Conservation (phyloP, 2,797 vertebrate genomes). For the Sciaenops ocellatus region DNA sequence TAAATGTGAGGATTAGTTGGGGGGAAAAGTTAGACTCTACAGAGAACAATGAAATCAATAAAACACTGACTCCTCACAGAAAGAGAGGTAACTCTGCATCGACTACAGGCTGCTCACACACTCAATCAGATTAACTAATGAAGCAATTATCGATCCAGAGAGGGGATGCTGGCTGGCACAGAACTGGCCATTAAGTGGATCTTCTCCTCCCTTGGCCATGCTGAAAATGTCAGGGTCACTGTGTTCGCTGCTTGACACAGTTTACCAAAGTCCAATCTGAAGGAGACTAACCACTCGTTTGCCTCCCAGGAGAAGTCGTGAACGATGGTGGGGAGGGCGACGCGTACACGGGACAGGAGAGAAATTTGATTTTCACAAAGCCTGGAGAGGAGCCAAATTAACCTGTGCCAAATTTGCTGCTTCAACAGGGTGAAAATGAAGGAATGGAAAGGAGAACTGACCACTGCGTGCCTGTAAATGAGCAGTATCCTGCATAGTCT, state of each 20-base stretch:
- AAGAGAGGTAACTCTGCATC: constrained; percentile 77
- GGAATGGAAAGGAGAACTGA: constrained; percentile 46
- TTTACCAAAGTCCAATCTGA: constrained; percentile 68
- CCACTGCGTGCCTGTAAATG: constrained; percentile 35
- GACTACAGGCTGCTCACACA: constrained; percentile 77
- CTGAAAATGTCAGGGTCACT: constrained; percentile 82
- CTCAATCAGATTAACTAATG: constrained; percentile 87
- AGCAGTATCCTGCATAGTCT: constrained; percentile 33
- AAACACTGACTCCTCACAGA: constrained; percentile 75
- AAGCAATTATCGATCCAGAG: constrained; percentile 83
- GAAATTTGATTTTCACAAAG: constrained; percentile 58
- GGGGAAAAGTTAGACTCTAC: constrained; percentile 70
- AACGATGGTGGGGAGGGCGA: constrained; percentile 15
- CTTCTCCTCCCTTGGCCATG: constrained; percentile 70
- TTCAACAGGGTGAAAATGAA: constrained; percentile 29
- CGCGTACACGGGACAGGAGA: constrained; percentile 31
- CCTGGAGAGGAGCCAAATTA: constrained; percentile 56
- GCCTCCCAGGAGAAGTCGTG: constrained; percentile 54
- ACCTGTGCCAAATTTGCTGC: constrained; percentile 41
- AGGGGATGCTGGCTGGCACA: constrained; percentile 69
- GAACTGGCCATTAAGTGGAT: constrained; percentile 80
- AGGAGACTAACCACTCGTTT: constrained; percentile 66
- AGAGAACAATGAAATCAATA: constrained; percentile 80
- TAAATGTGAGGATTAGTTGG: constrained; percentile 77
- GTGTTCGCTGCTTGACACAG: constrained; percentile 73